A percentile compares a stretch with the other conserved stretches of the same genome.
These are phyloP conservation scores for Chionis minor DNA, from an alignment of 2,113 vertebrate species.

Conservation along the genomic window DNA sequence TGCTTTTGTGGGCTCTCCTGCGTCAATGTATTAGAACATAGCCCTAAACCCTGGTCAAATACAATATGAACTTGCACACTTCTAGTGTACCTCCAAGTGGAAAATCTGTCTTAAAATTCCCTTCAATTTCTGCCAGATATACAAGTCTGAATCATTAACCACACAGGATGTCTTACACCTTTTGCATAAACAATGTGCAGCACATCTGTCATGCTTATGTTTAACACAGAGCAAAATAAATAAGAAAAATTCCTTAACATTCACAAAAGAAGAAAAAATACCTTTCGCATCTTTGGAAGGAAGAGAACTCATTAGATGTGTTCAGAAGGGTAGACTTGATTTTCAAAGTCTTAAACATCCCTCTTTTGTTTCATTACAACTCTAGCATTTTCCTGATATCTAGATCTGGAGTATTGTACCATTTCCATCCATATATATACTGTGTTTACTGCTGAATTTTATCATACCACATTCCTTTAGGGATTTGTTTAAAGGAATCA, in stretches of 20 bases:
- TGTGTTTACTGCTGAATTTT: not conserved
- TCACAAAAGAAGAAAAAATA: not conserved
- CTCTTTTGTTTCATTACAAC: not conserved
- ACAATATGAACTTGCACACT: not conserved
- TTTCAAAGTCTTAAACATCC: not conserved
- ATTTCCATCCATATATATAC: not conserved
- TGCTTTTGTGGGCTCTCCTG: not conserved
- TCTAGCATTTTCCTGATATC: not conserved
- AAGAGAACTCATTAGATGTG: not conserved
- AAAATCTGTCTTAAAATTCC: slow-evolving; percentile 20
- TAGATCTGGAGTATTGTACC: not conserved
- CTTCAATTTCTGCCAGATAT: slow-evolving; percentile 29
- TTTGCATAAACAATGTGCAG: not conserved
- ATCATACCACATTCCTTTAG: not conserved
- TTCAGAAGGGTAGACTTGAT: not conserved
- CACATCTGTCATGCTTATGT: not conserved
- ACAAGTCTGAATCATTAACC: not conserved
- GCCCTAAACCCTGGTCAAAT: not conserved
- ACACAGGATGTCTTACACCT: not conserved
- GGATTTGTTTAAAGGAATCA: not conserved
- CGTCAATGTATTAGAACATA: not conserved
- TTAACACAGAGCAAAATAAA: not conserved
- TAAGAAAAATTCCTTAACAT: not conserved
- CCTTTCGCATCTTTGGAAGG: not conserved
- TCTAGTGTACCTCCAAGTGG: slow-evolving; percentile 8